Evolutionary conservation across 2,113 vertebrate genomes (phyloP), one percentile per base, ranked within the genome.

Genomic region (Illadopsis cleaveri): DNA sequence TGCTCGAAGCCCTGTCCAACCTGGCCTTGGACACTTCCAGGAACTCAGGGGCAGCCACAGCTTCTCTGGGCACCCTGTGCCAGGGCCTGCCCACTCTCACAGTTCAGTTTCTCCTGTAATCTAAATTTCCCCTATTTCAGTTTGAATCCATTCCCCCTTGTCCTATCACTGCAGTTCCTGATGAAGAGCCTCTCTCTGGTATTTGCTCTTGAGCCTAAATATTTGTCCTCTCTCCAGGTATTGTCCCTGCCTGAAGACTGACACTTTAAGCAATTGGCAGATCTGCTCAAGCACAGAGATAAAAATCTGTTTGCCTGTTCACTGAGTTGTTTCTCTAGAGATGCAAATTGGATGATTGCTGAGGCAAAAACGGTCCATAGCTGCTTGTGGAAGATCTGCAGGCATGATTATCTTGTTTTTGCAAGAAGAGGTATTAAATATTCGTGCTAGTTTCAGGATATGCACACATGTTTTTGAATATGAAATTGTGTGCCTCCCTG

Each of bases 1-100:
- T 69, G 25, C 33, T 76, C 70, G 16, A 22, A 61, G 10, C 30
- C 14, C 30, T 0, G 0, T 40, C 57, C 38, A 68, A 0, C 40
- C 54, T 69, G 87, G 21, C 21, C 30, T 61, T 35, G 62, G n/a
- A 1, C 40, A 31, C 14, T 68, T 0, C 61, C 61, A 76, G 70
- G 30, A 30, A 61, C 47, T 31, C 54, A 51, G 70, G n/a, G n/a
- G 21, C 54, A 61, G 16, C 62, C 70, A 19, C 61, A 75, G 38
- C 61, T 53, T 0, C 69, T 68, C 86, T 66, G 60, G 23, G 6
- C 23, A 37, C 2, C 12, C 44, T 66, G 58, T 58, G 50, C 58
- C 70, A 82, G 53, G 2, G 12, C 7, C 24, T 68, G 0, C 1
- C 12, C 31, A 10, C 28, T 16, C 24, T 23, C 25, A 2, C 21